These are phyloP conservation scores for Disparrhopalites patrizii DNA, from an alignment of 2,888 invertebrate genomes.

Conservation along the genomic window DNA sequence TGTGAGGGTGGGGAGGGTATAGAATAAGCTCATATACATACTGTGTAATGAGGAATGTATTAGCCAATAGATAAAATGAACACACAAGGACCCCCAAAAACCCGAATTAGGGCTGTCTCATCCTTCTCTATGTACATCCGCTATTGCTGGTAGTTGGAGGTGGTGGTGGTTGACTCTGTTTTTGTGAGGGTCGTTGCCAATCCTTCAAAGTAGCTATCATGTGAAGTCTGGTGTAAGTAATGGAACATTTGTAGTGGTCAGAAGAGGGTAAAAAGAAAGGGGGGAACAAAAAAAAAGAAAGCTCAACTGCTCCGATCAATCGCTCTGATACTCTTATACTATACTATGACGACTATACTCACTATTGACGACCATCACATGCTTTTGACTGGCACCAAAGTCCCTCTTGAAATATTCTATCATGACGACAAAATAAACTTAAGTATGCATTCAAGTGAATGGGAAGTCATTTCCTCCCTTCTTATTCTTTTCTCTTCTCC, in stretches of 20 bases:
- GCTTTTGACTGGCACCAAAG: no score
- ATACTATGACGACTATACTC: neutral
- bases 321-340: neutral
- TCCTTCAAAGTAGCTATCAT: conserved; percentile 19
- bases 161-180: neutral
- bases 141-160: no score
- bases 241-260: conserved; percentile 28
- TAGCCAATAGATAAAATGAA: no score
- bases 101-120: no score
- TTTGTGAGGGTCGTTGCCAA: neutral
- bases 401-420: conserved; percentile 13
- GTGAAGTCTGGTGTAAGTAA: conserved; percentile 25
- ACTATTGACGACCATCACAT: neutral
- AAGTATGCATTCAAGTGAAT: conserved; percentile 17
- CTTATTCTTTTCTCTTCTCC: neutral
- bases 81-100: no score
- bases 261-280: conserved; percentile 20
- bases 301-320: conserved; percentile 15
- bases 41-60: no score
- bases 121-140: no score
- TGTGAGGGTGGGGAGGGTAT: no score
- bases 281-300: neutral
- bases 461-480: conserved; percentile 12
- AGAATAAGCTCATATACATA: no score
- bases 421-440: conserved; percentile 15